phyloP scores from a whole-genome alignment of 2,113 vertebrate species.

The Collichthys lucidus region DNA sequence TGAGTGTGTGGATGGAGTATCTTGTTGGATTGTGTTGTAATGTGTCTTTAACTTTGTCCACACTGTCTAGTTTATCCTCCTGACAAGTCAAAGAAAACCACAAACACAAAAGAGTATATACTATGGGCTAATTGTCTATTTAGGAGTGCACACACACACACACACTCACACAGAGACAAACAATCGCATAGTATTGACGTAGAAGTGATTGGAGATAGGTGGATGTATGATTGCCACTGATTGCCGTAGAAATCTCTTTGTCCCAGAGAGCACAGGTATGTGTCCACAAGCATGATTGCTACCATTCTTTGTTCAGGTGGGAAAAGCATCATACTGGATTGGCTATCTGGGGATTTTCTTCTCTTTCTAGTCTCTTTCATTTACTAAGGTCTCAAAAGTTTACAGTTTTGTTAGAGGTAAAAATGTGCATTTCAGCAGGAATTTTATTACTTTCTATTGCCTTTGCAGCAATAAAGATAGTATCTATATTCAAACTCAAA shows the following conservation, averaged over 20 bases:
- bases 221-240: not conserved
- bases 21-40: not conserved
- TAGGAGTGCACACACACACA: not conserved
- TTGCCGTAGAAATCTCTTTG: not conserved
- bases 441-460: not conserved
- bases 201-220: not conserved
- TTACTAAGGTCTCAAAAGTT: slow-evolving; percentile 14
- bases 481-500: slow-evolving; percentile 23
- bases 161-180: too few relatives aligned
- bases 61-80: not conserved
- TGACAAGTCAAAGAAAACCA: not conserved
- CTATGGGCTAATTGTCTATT: not conserved
- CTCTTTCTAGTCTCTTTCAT: slow-evolving; percentile 3
- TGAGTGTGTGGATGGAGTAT: not conserved
- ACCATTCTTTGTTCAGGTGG: not conserved
- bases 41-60: not conserved
- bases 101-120: not conserved
- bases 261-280: not conserved
- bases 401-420: slow-evolving; percentile 22
- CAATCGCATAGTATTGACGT: not conserved
- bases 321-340: not conserved
- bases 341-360: not conserved
- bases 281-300: not conserved
- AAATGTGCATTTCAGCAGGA: slow-evolving; percentile 25
- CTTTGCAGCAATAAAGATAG: slow-evolving; percentile 19